phyloP scores from a whole-genome alignment of 1,140 invertebrate species.

The Drosophila mauritiana region DNA sequence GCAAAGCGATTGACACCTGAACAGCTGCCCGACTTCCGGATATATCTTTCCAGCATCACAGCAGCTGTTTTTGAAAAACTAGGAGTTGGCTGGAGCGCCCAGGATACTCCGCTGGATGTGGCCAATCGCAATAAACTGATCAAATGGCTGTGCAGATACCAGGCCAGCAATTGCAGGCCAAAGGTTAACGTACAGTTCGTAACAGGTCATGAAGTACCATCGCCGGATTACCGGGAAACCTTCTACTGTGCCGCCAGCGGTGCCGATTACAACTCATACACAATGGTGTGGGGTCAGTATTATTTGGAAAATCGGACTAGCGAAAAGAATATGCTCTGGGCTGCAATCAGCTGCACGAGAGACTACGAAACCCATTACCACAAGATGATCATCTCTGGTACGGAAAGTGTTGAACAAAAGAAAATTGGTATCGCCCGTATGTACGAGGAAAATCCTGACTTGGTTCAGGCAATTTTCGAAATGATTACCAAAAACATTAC shows the following conservation, averaged over 20 bases:
- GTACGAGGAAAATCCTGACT: slow-evolving; percentile 80
- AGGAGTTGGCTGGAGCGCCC: slow-evolving; percentile 30
- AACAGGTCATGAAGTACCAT: slow-evolving; percentile 40
- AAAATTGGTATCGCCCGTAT: slow-evolving; percentile 77
- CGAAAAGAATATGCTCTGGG: slow-evolving; percentile 51
- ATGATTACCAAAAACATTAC: slow-evolving; percentile 50
- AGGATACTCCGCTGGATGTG: slow-evolving; percentile 65
- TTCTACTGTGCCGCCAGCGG: slow-evolving; percentile 86
- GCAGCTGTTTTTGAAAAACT: slow-evolving; percentile 41
- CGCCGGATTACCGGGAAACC: slow-evolving; percentile 86
- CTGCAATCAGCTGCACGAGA: slow-evolving; percentile 57
- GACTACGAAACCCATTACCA: slow-evolving; percentile 38
- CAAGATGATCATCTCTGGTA: slow-evolving; percentile 29
- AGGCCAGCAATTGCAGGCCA: slow-evolving; percentile 82
- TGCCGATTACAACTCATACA: slow-evolving; percentile 58
- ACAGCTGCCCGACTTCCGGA: slow-evolving; percentile 51
- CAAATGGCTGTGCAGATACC: slow-evolving; percentile 85
- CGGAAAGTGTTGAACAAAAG: slow-evolving; percentile 31
- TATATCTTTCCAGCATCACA: slow-evolving; percentile 51
- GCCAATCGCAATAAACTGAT: slow-evolving; percentile 81
- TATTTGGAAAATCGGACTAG: slow-evolving; percentile 29
- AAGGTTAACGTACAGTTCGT: slow-evolving; percentile 44
- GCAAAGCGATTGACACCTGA: slow-evolving; percentile 39
- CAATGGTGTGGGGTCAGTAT: slow-evolving; percentile 3
- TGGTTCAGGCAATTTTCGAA: slow-evolving; percentile 67